Base-by-base conservation (phyloP, 2,888 invertebrate genomes). In the Drosophila hawaiiensis region DNA sequence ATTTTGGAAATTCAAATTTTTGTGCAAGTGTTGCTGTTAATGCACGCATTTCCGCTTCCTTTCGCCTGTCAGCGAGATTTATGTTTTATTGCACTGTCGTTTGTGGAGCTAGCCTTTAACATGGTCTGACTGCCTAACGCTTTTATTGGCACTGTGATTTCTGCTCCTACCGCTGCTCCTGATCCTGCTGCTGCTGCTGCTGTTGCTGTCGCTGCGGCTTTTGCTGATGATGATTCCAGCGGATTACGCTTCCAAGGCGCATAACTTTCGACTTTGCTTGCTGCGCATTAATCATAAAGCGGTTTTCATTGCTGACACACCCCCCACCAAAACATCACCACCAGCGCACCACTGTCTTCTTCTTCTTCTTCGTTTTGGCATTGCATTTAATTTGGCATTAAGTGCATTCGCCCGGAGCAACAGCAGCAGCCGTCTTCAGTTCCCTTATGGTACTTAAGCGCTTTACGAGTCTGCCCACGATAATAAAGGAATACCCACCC, bases 321-420 rank as follows among this genome's bases (percentile, higher is more conserved):
- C 37, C 60, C 35, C 49, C 28, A 9, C n/a, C 10, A 10, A n/a
- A n/a, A 29, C 43, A 37, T 35, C 33, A 4, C 47, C 22, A 7
- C 14, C 33, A 14, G 14, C 33, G 33, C 49, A 6, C 39, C 39
- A 12, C 52, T 19, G n/a, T 22, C 55, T 4, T 4, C 6, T 22
- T 16, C 55, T 4, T 4, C 6, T 22, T 28, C 19, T n/a, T n/a
- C 29, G 60, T 33, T 28, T 22, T 29, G 55, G 43, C 73, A 74
- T 43, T 89, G 90, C 86, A 88, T 85, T 89, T 86, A 90, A 86
- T 86, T 89, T 81, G 78, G 85, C 88, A 85, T 87, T 88, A 86
- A 88, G 88, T 89, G 78, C 81, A 84, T 80, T 71, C 77, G 70
- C 80, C 73, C 63, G 71, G 16, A 59, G 71, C 67, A 47, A 29